phyloP scores from a whole-genome alignment of 2,888 invertebrate genomes.

The Sipha maydis region DNA sequence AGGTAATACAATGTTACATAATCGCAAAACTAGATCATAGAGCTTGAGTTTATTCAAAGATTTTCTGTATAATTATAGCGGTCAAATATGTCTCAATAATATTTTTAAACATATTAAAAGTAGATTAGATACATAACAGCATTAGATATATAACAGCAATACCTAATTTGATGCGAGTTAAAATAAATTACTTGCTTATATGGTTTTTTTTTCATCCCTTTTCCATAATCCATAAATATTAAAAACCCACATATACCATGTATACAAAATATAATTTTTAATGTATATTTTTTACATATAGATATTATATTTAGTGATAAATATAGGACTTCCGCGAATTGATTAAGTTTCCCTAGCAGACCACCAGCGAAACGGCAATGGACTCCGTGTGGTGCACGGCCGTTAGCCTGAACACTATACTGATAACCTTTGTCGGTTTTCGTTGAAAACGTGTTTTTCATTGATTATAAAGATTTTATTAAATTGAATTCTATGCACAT shows the following conservation, averaged over 20 bases:
- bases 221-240: not conserved
- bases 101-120: too few species aligned
- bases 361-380: constrained; percentile 18
- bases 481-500: not conserved
- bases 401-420: not conserved
- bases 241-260: not conserved
- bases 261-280: not conserved
- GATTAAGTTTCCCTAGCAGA: constrained; percentile 29
- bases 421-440: constrained; percentile 47
- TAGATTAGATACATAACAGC: too few species aligned
- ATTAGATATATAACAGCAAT: too few species aligned
- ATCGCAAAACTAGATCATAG: too few species aligned
- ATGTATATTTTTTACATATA: not conserved
- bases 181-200: too few species aligned
- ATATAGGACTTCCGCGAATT: constrained; percentile 38
- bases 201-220: not conserved
- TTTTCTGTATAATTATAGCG: too few species aligned
- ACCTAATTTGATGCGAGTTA: too few species aligned
- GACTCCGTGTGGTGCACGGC: constrained; percentile 16
- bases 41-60: too few species aligned
- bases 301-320: not conserved
- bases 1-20: too few species aligned
- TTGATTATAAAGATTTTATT: not conserved
- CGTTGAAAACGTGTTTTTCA: constrained; percentile 28
- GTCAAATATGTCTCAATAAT: too few species aligned